Evolutionary conservation across 1,140 invertebrate species (phyloP), one percentile per base, ranked within the genome.

Genomic region (Bombus polaris): DNA sequence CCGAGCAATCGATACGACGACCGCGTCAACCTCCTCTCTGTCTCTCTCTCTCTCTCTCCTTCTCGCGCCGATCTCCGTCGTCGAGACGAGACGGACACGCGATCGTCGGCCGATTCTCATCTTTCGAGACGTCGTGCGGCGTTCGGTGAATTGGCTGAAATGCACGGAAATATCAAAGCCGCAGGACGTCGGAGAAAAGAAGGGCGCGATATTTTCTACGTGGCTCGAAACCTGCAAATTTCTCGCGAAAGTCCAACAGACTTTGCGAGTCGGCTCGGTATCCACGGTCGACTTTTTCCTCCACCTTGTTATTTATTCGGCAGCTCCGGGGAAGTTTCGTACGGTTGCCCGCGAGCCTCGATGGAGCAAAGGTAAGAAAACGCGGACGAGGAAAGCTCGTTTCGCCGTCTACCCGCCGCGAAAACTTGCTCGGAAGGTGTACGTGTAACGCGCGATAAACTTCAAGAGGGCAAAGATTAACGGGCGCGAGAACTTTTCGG

Each of bases 391-490:
- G 22, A 3, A 37, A 59, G 25, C 70, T 72, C 77, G 53, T 25
- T 6, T 59, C 44, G 57, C 32, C 65, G 25, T 79, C 88, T 35
- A 37, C 35, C 25, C 39, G 66, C 83, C 15, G 53, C 42, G 47
- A 74, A 80, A 90, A 89, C 86, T 85, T 87, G 80, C n/a, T 72
- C 42, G 70, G 65, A 71, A 66, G 70, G 78, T 77, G 76, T 77
- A 39, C 77, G 86, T 1, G 59, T 86, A 91, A 90, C 78, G 78
- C 84, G 75, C 87, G 90, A 91, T 90, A 82, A 91, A 91, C 81
- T 88, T 87, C 81, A 65, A 76, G 74, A 85, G 83, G 70, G 84
- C 37, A 74, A 87, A 90, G 89, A 91, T 91, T 91, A 90, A 90
- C 86, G 87, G 74, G 62, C 83, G 42, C 32, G 81, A 59, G 79